Evolutionary conservation across 2,113 vertebrate species (phyloP).

Genomic region (Pseudorhombus dupliciocellatus): DNA sequence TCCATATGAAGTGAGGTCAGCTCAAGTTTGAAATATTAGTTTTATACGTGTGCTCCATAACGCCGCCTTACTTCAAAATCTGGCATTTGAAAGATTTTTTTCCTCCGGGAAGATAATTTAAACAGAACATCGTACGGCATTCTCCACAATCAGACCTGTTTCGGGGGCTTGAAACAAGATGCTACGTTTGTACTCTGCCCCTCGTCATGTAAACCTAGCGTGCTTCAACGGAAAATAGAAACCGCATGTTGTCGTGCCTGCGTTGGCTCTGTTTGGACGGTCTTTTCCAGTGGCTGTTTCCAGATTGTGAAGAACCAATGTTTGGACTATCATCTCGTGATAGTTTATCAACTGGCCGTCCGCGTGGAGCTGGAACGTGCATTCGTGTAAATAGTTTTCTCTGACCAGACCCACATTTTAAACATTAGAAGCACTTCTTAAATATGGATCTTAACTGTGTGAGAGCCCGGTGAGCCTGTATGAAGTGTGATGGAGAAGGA

Average conservation of each 20-base stretch:
- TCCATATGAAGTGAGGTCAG: background rate
- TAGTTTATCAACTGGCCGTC: conserved; percentile 72
- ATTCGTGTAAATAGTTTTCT: conserved; percentile 76
- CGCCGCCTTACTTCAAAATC: background rate
- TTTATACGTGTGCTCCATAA: conserved; percentile 19
- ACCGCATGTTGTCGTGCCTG: conserved; percentile 35
- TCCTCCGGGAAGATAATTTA: background rate
- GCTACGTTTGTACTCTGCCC: conserved; percentile 67
- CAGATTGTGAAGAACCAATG: conserved; percentile 61
- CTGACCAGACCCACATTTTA: conserved; percentile 65
- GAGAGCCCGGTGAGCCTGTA: conserved; percentile 13
- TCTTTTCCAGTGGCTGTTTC: conserved; percentile 55
- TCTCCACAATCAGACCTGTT: conserved; percentile 39
- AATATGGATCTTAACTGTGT: conserved; percentile 50
- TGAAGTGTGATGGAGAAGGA: conserved; percentile 28
- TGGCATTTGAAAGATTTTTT: conserved; percentile 11
- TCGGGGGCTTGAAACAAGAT: conserved; percentile 58
- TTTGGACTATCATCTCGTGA: conserved; percentile 68
- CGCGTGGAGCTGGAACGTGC: conserved; percentile 51
- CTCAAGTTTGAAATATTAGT: background rate
- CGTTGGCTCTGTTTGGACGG: conserved; percentile 53
- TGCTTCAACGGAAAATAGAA: conserved; percentile 57
- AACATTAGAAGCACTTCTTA: conserved; percentile 47
- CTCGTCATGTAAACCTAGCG: conserved; percentile 59
- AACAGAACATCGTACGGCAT: conserved; percentile 23